Evolutionary conservation across 2,113 vertebrate species (phyloP), one percentile per base, ranked within the genome.

Genomic region (Nibea albiflora): DNA sequence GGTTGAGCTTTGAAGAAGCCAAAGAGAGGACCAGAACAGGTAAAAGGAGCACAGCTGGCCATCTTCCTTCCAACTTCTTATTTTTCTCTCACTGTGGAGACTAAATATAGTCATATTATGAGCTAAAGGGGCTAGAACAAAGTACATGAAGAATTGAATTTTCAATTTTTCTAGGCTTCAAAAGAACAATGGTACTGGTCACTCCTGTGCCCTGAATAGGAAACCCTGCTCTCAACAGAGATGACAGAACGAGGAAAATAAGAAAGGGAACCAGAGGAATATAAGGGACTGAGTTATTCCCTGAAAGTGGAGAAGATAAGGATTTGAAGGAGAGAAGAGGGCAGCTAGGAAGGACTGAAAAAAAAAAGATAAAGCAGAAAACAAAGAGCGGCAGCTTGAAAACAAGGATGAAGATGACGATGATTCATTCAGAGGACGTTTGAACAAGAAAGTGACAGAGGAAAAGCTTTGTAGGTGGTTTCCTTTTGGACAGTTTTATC

Each of bases 401-500:
- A 78, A 62, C 53, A 26, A 46, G 17, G 20, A 52, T 53, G n/a
- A 31, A 26, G 19, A 57, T 10, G 2, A 56, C 4, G 28, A 62
- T 53, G 31, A 62, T 54, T 52, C 16, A 61, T 44, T 61, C 47
- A 60, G 15, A 50, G 22, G 31, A 70, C 5, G 2, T 53, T 31
- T 53, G 11, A 52, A 65, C 66, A 46, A 44, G 3, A 79, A 44
- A 58, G 16, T 46, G 35, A n/a, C 28, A 63, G 58, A 56, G 6
- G 47, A 56, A 50, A 31, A 22, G 57, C 46, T 71, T 69, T 78
- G 44, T 22, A 31, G 15, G 22, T 46, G 52, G 39, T 46, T 56
- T 57, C 24, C 52, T 31, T 22, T 52, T 12, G 9, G 11, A 3
- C 19, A 22, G 9, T 77, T 60, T 35, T 49, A 39, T 58, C 28